Percentiles rank a stretch among this genome's conserved stretches.
These are phyloP conservation scores for Drosophila prostipennis DNA, from an alignment of 2,888 invertebrate species.

Conservation along the genomic window DNA sequence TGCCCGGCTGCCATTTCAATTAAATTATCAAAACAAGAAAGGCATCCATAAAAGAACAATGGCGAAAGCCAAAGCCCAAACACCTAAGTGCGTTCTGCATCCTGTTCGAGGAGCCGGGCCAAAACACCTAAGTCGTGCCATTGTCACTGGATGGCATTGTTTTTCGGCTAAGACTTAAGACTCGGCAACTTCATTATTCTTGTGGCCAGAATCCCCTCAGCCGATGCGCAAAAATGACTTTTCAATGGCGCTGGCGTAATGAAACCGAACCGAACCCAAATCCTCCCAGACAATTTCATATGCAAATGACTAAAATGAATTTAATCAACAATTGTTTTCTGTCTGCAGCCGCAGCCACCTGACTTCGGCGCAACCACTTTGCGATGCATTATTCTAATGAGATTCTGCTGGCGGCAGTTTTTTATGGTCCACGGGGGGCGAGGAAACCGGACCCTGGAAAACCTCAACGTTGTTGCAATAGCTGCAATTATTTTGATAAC, in stretches of 20 bases:
- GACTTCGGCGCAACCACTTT: constrained; percentile 40
- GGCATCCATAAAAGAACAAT: constrained; percentile 67
- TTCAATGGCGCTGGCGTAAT: constrained; percentile 75
- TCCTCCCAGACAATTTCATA: constrained; percentile 67
- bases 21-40: constrained; percentile 75
- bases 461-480: constrained; percentile 50
- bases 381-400: constrained; percentile 76
- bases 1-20: constrained; percentile 63
- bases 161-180: constrained; percentile 67
- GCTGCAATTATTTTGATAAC: constrained; percentile 76
- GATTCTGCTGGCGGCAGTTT: constrained; percentile 73
- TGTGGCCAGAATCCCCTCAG: constrained; percentile 58
- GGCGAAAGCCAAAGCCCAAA: constrained; percentile 41
- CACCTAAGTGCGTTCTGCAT: constrained; percentile 64
- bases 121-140: constrained; percentile 62
- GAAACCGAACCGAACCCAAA: constrained; percentile 38
- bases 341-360: constrained; percentile 13
- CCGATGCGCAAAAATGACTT: constrained; percentile 64
- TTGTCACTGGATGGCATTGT: constrained; percentile 58
- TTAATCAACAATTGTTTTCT: constrained; percentile 74
- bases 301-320: constrained; percentile 77
- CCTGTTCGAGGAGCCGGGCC: constrained; percentile 27
- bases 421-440: constrained; percentile 47
- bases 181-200: constrained; percentile 75
- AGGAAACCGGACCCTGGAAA: constrained; percentile 25